Percentiles rank a stretch among this genome's conserved stretches.
phyloP scores from a whole-genome alignment of 2,797 vertebrate species.

The Alosa sapidissima region DNA sequence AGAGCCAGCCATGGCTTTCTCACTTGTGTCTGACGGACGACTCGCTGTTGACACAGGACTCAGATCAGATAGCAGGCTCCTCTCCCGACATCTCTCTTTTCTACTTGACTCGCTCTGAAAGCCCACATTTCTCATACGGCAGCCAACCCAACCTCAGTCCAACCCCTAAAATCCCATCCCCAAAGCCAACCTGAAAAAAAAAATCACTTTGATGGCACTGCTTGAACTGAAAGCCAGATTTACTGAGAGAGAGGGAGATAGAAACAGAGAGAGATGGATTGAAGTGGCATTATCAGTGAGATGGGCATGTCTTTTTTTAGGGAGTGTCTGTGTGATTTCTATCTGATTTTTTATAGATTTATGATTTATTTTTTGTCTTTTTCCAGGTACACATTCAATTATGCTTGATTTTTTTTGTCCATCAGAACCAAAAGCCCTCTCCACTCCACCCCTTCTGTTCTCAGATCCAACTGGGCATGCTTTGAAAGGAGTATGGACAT shows the following conservation, averaged over 20 bases:
- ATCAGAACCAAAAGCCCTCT: background rate
- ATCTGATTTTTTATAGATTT: background rate
- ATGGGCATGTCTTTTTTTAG: background rate
- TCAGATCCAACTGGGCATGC: background rate
- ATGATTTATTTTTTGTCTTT: background rate
- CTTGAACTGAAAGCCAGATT: background rate
- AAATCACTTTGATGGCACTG: background rate
- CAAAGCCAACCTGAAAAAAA: background rate
- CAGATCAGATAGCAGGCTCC: background rate
- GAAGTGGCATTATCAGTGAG: background rate
- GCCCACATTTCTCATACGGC: background rate
- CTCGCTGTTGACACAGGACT: background rate
- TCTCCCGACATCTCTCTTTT: slow-evolving; percentile 13
- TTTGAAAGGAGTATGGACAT: slow-evolving; percentile 32
- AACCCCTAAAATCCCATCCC: background rate
- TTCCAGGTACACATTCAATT: background rate
- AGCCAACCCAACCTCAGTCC: background rate
- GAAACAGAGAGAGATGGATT: background rate
- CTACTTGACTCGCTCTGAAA: background rate
- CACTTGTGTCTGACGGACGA: background rate
- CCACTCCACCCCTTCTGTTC: background rate
- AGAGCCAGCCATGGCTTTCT: background rate
- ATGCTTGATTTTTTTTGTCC: background rate
- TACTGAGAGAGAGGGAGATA: background rate
- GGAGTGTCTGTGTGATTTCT: background rate